Percentiles rank a stretch among this genome's conserved stretches.
Conservation (phyloP, 2,888 invertebrate species). For the Trachelus iudaicus region DNA sequence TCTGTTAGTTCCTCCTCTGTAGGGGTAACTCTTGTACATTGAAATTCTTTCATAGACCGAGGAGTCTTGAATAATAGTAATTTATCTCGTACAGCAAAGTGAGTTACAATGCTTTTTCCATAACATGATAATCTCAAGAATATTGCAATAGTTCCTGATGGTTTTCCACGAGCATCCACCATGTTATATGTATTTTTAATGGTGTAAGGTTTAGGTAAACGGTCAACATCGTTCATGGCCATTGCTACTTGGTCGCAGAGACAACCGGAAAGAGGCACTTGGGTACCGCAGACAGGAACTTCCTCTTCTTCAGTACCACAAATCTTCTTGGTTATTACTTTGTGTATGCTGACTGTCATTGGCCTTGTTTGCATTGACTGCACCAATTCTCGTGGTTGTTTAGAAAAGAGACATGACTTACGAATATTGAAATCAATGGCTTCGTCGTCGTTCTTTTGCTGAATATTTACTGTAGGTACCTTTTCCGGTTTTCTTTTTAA, state of each 20-base stretch:
- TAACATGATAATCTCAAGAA: conserved; percentile 52
- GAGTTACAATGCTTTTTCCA: conserved; percentile 52
- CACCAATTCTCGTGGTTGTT: conserved; percentile 33
- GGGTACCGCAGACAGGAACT: conserved; percentile 29
- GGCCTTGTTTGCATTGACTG: conserved; percentile 31
- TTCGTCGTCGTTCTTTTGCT: conserved; percentile 6
- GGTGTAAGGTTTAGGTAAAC: conserved; percentile 34
- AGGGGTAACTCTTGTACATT: conserved; percentile 30
- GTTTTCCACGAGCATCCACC: conserved; percentile 31
- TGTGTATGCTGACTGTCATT: conserved; percentile 32
- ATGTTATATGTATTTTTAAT: conserved; percentile 44
- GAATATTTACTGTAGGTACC: background rate
- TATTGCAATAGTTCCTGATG: conserved; percentile 49
- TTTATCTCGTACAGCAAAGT: conserved; percentile 43
- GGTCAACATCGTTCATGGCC: conserved; percentile 28
- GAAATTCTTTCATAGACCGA: conserved; percentile 42
- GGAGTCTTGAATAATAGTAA: conserved; percentile 49
- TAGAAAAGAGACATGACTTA: conserved; percentile 42
- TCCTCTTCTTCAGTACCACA: conserved; percentile 20
- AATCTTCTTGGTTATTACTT: conserved; percentile 9
- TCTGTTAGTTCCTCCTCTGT: conserved; percentile 12
- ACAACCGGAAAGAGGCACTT: conserved; percentile 37
- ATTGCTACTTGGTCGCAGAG: conserved; percentile 40
- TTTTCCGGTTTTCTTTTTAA: conserved; percentile 22
- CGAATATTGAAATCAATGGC: conserved; percentile 36